Evolutionary conservation across 2,113 vertebrate species (phyloP), one percentile per base, ranked within the genome.

Genomic region (Plecturocebus donacophilus): DNA sequence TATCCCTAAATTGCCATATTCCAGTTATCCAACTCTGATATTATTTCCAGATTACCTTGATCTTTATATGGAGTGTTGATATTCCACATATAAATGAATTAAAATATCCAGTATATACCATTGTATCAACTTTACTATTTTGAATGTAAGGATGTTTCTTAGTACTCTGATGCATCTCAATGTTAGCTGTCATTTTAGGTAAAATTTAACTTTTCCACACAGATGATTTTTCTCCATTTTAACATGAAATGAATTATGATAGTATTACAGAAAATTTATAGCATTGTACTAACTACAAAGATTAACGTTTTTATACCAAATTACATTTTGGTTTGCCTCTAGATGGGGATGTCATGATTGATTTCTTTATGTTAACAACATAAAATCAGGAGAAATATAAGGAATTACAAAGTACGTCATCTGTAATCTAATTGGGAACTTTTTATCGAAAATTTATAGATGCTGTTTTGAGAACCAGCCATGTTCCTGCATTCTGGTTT

Each of bases 361-460:
- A 97, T 91, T 93, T 88, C 71, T 95, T 96, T 71, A 56, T 83
- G 71, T 91, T 92, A 75, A n/a, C n/a, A 97, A 82, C 25, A 95
- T 84, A 87, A 96, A 94, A 95, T 95, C 9, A 68, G 47, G 32
- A n/a, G 77, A 96, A 97, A 95, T 61, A 23, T 79, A 87, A 61
- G 66, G 47, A 97, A 96, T 97, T 95, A 80, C 16, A 71, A 87
- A 91, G 54, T 91, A 88, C 13, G 84, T 93, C 82, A 91, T 94
- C 68, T 27, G 42, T 79, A 91, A 90, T 79, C 35, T 66, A 91
- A 88, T 95, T 97, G 71, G 21, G 9, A 90, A 91, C 71, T 40
- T 91, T 77, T 84, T 42, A 61, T 64, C 75, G 25, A 68, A 92
- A 95, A 92, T 95, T 97, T 97, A 91, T 91, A 73, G 61, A 20